Conservation (phyloP, 2,888 invertebrate genomes). For the Fragum sueziense region DNA sequence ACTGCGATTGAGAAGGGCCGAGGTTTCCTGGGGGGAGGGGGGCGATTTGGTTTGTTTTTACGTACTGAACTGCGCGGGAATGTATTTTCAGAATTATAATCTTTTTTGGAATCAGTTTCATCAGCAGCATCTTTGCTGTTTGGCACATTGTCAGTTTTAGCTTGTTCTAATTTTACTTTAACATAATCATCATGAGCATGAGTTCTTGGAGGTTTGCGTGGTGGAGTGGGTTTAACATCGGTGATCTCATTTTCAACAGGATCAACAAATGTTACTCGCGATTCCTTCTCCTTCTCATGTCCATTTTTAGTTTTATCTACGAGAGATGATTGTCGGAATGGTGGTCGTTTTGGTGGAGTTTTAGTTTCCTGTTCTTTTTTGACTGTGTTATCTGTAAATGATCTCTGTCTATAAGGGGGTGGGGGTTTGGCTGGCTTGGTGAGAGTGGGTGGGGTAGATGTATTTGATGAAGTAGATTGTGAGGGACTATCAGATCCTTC, state of each 20-base stretch:
- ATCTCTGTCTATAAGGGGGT: constrained; percentile 32
- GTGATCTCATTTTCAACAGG: not conserved
- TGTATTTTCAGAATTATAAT: constrained; percentile 6
- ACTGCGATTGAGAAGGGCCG: constrained; percentile 62
- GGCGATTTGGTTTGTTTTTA: constrained; percentile 54
- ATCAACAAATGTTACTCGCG: constrained; percentile 21
- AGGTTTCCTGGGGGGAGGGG: constrained; percentile 62
- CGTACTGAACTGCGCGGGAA: constrained; percentile 10
- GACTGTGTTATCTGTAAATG: constrained; percentile 10
- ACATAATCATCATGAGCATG: constrained; percentile 76
- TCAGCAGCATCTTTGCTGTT: not conserved
- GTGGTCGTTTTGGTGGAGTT: constrained; percentile 30
- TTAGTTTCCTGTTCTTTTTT: constrained; percentile 12
- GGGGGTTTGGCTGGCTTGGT: constrained; percentile 36
- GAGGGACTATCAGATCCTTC: constrained; percentile 35
- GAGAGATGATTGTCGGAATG: constrained; percentile 45
- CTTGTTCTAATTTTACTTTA: constrained; percentile 62
- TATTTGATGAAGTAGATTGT: not conserved
- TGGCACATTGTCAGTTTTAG: constrained; percentile 27
- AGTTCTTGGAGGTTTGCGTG: constrained; percentile 73
- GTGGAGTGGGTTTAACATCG: constrained; percentile 53
- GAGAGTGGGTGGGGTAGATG: constrained; percentile 14
- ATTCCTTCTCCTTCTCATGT: not conserved
- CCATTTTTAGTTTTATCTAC: constrained; percentile 22
- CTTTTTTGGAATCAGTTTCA: constrained; percentile 5